A percentile compares a stretch with the other conserved stretches of the same genome.
These are phyloP conservation scores for Hesperophylax magnus DNA, from an alignment of 1,140 invertebrate genomes.

Conservation along the genomic window DNA sequence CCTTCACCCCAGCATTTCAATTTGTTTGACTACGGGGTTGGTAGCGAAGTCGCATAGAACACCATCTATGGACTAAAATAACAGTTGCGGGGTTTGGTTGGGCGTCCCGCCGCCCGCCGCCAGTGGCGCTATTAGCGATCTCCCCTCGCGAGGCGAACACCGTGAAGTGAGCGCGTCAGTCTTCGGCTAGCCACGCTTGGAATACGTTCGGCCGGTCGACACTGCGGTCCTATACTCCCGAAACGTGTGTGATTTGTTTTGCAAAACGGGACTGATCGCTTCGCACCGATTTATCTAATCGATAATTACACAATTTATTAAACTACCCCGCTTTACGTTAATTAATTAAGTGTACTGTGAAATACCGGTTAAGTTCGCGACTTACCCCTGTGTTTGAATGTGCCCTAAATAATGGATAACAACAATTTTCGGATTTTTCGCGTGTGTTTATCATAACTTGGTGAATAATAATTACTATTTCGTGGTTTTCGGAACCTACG, in stretches of 20 bases:
- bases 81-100: not conserved
- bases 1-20: not conserved
- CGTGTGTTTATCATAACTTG: conserved; percentile 48
- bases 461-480: conserved; percentile 31
- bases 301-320: conserved; percentile 46
- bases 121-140: conserved; percentile 30
- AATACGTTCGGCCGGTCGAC: conserved; percentile 28
- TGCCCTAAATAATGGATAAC: conserved; percentile 46
- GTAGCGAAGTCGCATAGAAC: not conserved
- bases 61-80: conserved; percentile 47
- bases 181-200: conserved; percentile 39
- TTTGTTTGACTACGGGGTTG: not conserved
- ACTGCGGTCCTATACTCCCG: conserved; percentile 37
- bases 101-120: not conserved
- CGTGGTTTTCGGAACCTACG: conserved; percentile 37
- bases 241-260: conserved; percentile 49
- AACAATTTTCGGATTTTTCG: conserved; percentile 45
- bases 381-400: conserved; percentile 38
- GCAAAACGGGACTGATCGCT: conserved; percentile 46
- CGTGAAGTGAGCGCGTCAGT: conserved; percentile 46
- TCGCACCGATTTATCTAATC: conserved; percentile 43
- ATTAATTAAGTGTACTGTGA: conserved; percentile 45
- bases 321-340: conserved; percentile 22
- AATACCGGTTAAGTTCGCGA: conserved; percentile 36
- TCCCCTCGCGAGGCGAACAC: conserved; percentile 27